These are phyloP conservation scores for Heliothis virescens DNA, from an alignment of 1,140 invertebrate species.

Conservation along the genomic window DNA sequence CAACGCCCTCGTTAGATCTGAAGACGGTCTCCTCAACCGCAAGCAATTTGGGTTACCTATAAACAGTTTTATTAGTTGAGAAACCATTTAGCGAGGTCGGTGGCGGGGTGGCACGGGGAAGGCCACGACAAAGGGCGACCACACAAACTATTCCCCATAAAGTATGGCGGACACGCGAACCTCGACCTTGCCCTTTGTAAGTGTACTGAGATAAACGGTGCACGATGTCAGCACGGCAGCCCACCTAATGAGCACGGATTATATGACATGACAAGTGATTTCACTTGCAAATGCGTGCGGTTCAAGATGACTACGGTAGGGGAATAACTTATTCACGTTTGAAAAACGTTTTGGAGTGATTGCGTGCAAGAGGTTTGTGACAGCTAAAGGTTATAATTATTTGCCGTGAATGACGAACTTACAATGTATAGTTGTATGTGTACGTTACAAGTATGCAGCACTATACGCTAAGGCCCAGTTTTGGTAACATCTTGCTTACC, in stretches of 20 bases:
- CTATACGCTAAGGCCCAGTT: too few relatives aligned
- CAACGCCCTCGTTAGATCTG: neutral
- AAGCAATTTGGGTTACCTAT: constrained; percentile 15
- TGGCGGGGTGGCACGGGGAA: constrained; percentile 48
- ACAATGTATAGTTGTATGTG: too few relatives aligned
- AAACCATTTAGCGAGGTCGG: constrained; percentile 43
- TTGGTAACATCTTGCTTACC: too few relatives aligned
- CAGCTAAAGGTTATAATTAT: neutral
- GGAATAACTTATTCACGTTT: neutral
- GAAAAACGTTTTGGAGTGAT: neutral
- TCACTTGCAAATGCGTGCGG: constrained; percentile 39
- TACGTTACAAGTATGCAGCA: too few relatives aligned
- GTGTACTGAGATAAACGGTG: constrained; percentile 65
- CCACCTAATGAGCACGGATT: constrained; percentile 57
- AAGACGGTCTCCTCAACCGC: neutral
- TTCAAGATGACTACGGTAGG: neutral
- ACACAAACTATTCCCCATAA: constrained; percentile 60
- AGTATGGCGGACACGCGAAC: constrained; percentile 69
- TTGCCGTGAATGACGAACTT: too few relatives aligned
- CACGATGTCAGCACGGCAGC: constrained; percentile 55
- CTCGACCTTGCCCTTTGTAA: constrained; percentile 73
- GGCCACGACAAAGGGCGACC: constrained; percentile 62
- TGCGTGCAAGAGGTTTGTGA: neutral
- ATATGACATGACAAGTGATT: constrained; percentile 50
- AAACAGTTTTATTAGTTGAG: constrained; percentile 45